Evolutionary conservation across 1,140 invertebrate genomes (phyloP).

Genomic region (Diabrotica undecimpunctata): DNA sequence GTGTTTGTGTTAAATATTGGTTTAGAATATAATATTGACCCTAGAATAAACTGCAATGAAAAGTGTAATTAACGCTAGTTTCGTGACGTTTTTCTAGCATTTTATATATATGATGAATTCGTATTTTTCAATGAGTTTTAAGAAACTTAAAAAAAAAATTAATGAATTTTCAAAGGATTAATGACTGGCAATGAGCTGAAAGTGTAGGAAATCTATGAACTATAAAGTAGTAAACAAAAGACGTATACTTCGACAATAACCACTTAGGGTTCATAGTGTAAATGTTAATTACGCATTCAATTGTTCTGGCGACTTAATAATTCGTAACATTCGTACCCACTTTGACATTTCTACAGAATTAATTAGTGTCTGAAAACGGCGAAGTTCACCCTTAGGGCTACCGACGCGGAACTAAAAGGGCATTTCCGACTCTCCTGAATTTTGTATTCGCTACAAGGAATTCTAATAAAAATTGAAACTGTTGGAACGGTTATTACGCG

Average conservation of each 20-base stretch:
- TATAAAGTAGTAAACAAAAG: not conserved
- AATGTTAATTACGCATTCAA: constrained; percentile 9
- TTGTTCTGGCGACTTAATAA: constrained; percentile 4
- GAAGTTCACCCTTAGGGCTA: not conserved
- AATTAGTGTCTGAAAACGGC: constrained; percentile 10
- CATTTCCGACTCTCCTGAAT: not conserved
- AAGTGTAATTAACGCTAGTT: no score
- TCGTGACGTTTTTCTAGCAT: no score
- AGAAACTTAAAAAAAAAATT: no score
- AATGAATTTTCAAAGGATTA: no score
- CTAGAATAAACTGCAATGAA: no score
- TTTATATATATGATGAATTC: no score
- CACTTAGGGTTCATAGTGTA: not conserved
- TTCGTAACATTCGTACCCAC: constrained; percentile 6
- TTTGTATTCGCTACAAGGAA: not conserved
- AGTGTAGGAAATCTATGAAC: not conserved
- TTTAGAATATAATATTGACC: no score
- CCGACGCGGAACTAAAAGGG: not conserved
- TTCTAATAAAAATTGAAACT: not conserved
- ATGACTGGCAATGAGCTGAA: no score
- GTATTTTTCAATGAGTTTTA: no score
- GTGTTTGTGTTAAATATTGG: no score
- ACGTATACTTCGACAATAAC: not conserved
- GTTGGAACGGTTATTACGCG: no score
- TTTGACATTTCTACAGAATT: constrained; percentile 11